Conservation (phyloP, 2,113 vertebrate genomes). For the Pyxicephalus adspersus region DNA sequence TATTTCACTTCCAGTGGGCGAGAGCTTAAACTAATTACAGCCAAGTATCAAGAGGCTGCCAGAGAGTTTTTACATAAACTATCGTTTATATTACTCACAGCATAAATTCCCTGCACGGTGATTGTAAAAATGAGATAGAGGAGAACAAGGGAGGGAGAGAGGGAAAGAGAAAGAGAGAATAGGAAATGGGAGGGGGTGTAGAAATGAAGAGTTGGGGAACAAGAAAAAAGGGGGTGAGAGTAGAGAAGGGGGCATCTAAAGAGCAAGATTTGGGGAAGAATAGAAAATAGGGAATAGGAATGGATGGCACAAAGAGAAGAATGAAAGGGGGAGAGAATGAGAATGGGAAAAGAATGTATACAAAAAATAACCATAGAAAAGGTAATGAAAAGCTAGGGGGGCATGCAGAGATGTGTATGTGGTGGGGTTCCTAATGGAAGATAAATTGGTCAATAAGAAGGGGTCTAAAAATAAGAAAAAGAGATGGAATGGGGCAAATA, state of each 20-base stretch:
- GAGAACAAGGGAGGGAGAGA: background rate
- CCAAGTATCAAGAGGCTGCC: constrained; percentile 39
- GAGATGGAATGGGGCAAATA: background rate
- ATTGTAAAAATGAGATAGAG: constrained; percentile 11
- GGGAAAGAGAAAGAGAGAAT: background rate
- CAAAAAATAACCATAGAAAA: too few relatives aligned
- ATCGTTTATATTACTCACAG: constrained; percentile 20
- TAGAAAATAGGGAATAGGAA: background rate
- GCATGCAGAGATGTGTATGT: too few relatives aligned
- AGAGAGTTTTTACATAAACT: constrained; percentile 13
- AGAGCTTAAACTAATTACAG: constrained; percentile 50
- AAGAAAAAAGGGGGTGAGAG: background rate
- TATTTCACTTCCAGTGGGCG: constrained; percentile 44
- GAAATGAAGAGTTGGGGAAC: background rate
- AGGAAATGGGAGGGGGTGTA: background rate
- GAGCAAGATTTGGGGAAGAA: background rate
- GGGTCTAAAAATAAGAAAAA: background rate
- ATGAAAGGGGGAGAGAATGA: background rate
- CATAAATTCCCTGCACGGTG: constrained; percentile 18
- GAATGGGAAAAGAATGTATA: too few relatives aligned
- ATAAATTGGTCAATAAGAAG: too few relatives aligned
- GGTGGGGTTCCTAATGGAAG: too few relatives aligned
- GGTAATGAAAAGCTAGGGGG: too few relatives aligned
- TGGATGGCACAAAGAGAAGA: too few relatives aligned
- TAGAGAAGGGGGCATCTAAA: background rate